Percentiles rank a stretch among this genome's conserved stretches.
Conservation (phyloP, 2,797 vertebrate species). For the Enteromius unitaeniatus region DNA sequence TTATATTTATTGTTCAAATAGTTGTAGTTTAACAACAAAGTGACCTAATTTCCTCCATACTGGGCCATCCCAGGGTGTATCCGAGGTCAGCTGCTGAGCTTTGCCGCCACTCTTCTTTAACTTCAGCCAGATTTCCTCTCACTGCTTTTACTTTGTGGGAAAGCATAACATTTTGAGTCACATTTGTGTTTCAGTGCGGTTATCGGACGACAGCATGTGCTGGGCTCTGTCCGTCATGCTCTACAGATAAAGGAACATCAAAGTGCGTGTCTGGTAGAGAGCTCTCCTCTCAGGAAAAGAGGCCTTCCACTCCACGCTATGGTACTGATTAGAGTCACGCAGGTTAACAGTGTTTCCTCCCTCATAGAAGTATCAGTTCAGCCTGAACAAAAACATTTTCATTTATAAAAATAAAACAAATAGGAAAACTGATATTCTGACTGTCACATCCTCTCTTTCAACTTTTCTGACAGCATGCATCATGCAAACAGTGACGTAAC, state of each 20-base stretch:
- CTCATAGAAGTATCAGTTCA: not conserved
- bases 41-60: constrained; percentile 28
- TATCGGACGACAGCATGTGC: constrained; percentile 67
- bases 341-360: constrained; percentile 38
- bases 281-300: constrained; percentile 58
- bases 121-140: constrained; percentile 40
- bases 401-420: not conserved
- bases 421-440: not conserved
- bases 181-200: constrained; percentile 67
- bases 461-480: not conserved
- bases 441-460: not conserved
- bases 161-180: constrained; percentile 64
- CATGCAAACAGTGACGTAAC: not conserved
- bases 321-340: constrained; percentile 36
- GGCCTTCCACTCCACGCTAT: constrained; percentile 46
- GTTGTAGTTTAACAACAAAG: not conserved
- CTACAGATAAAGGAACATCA: constrained; percentile 70
- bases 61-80: constrained; percentile 35
- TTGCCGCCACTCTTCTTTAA: constrained; percentile 4
- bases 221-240: constrained; percentile 51
- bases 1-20: not conserved
- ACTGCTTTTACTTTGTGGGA: constrained; percentile 65
- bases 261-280: constrained; percentile 58
- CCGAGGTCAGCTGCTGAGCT: constrained; percentile 20
- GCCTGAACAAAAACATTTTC: constrained; percentile 6